Evolutionary conservation across 2,888 invertebrate genomes (phyloP).

Genomic region (Brachynemurus nebulosus): DNA sequence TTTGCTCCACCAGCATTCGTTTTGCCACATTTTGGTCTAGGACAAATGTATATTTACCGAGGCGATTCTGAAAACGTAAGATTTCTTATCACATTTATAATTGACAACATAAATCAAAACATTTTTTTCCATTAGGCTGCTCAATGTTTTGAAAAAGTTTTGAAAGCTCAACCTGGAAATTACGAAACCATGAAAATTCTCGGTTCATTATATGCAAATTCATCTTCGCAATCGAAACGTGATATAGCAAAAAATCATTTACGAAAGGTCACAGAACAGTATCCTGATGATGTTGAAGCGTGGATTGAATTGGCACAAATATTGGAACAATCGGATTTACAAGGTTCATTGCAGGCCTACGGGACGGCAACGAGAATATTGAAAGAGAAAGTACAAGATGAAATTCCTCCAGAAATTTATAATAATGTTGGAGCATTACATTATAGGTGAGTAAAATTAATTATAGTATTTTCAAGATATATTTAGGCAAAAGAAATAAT

Average conservation of each 20-base stretch:
- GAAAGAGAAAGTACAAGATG: slow-evolving; percentile 82
- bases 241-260: slow-evolving; percentile 89
- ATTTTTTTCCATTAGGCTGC: slow-evolving; percentile 54
- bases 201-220: slow-evolving; percentile 90
- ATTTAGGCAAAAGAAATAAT: too few relatives aligned
- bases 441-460: slow-evolving; percentile 41
- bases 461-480: too few relatives aligned
- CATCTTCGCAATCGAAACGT: slow-evolving; percentile 74
- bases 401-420: slow-evolving; percentile 93
- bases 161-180: slow-evolving; percentile 94
- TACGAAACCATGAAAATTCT: slow-evolving; percentile 99
- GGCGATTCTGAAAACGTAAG: slow-evolving; percentile 87
- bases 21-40: slow-evolving; percentile 92
- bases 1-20: slow-evolving; percentile 93
- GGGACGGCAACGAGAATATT: slow-evolving; percentile 85
- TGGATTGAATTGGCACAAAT: slow-evolving; percentile 99
- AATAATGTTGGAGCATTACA: slow-evolving; percentile 95
- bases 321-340: slow-evolving; percentile 84
- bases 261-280: slow-evolving; percentile 90
- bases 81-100: not conserved
- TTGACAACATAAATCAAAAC: not conserved
- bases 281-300: slow-evolving; percentile 96
- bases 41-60: slow-evolving; percentile 98
- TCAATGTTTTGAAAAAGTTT: slow-evolving; percentile 95
- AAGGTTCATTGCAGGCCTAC: slow-evolving; percentile 82